phyloP scores from a whole-genome alignment of 2,797 vertebrate species.

The Capromys pilorides region DNA sequence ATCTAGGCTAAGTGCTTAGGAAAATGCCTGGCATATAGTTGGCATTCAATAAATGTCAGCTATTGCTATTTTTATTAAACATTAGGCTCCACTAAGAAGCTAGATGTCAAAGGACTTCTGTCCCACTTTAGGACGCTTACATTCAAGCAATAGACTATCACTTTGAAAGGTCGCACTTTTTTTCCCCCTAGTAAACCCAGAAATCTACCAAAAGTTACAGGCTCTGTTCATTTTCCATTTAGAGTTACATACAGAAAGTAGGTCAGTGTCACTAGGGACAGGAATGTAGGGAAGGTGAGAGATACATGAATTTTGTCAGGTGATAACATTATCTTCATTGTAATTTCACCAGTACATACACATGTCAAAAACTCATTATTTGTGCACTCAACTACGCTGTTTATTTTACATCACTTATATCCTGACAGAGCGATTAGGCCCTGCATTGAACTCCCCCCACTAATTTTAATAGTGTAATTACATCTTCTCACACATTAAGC shows the following conservation, averaged over 20 bases:
- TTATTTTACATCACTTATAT: not conserved
- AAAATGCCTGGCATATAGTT: not conserved
- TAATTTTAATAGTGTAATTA: slow-evolving; percentile 11
- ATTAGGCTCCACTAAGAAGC: slow-evolving; percentile 28
- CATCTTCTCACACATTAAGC: slow-evolving; percentile 37
- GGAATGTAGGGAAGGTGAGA: not conserved
- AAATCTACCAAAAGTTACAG: slow-evolving; percentile 10
- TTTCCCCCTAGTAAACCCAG: not conserved
- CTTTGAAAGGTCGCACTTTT: slow-evolving; percentile 31
- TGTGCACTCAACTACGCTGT: slow-evolving; percentile 6
- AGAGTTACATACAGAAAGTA: not conserved
- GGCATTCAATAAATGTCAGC: slow-evolving; percentile 43
- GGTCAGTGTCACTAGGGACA: not conserved
- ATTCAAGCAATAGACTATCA: slow-evolving; percentile 39
- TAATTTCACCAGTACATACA: not conserved
- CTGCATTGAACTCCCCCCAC: not conserved
- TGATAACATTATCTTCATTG: not conserved
- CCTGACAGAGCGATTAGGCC: not conserved
- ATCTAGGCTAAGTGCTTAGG: slow-evolving; percentile 27
- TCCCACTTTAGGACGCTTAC: not conserved
- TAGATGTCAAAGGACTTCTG: slow-evolving; percentile 54
- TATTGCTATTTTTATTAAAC: slow-evolving; percentile 64
- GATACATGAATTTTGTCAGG: not conserved
- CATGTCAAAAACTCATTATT: not conserved
- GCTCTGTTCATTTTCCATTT: not conserved